Conservation (phyloP, 2,113 vertebrate species). For the Ochotona curzoniae region DNA sequence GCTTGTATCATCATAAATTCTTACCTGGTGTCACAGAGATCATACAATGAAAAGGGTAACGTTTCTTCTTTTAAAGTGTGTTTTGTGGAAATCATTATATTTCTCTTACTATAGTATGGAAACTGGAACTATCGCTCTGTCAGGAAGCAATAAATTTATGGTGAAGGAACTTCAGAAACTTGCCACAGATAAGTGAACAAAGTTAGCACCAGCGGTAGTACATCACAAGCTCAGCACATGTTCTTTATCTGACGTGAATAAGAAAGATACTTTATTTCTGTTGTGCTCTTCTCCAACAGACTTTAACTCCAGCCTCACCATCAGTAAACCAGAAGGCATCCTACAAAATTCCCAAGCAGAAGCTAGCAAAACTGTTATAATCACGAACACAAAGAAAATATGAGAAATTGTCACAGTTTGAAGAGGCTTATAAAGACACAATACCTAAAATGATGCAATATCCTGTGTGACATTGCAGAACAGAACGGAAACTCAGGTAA, state of each 20-base stretch:
- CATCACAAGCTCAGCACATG: no score
- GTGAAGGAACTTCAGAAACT: not conserved
- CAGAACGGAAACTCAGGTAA: not conserved
- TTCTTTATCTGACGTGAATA: no score
- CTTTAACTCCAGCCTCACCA: no score
- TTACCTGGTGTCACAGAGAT: not conserved
- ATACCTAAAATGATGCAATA: not conserved
- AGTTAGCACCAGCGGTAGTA: not conserved
- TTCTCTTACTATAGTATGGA: not conserved
- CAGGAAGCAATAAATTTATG: not conserved
- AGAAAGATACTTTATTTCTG: not conserved
- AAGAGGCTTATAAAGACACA: not conserved
- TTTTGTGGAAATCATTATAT: not conserved
- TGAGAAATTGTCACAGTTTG: not conserved
- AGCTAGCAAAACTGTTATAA: not conserved
- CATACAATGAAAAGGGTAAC: not conserved
- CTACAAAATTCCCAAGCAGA: not conserved
- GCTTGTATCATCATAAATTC: not conserved
- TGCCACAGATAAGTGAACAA: not conserved
- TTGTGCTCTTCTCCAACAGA: rapidly evolving
- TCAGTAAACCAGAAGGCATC: not conserved
- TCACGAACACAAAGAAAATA: not conserved
- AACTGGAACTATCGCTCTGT: not conserved
- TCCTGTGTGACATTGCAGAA: not conserved
- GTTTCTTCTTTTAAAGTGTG: not conserved